These are phyloP conservation scores for Macaria notata DNA, from an alignment of 2,888 invertebrate genomes.

Conservation along the genomic window DNA sequence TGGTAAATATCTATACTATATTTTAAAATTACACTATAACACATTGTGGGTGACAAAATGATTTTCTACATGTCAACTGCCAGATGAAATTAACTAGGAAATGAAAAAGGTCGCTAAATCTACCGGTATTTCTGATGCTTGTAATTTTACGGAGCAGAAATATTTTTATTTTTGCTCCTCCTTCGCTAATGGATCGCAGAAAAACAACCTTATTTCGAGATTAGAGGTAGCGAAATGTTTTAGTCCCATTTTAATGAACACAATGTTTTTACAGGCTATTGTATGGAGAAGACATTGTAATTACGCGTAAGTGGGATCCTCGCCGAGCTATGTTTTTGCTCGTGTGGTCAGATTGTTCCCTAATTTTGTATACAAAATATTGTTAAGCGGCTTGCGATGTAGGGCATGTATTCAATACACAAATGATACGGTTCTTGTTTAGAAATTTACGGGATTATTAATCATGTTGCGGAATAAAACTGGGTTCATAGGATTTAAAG, in stretches of 20 bases:
- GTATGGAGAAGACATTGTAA: slow-evolving; percentile 15
- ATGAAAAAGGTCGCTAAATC: slow-evolving; percentile 24
- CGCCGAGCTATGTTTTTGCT: slow-evolving; percentile 12
- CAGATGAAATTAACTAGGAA: slow-evolving; percentile 18
- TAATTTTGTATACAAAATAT: neutral
- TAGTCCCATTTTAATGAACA: slow-evolving; percentile 50
- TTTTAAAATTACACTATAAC: no score
- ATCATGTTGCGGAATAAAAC: no score
- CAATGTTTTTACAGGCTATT: slow-evolving; percentile 23
- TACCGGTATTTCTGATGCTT: slow-evolving; percentile 51
- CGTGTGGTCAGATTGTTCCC: slow-evolving; percentile 27
- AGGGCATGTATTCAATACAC: no score
- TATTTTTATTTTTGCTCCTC: slow-evolving; percentile 46
- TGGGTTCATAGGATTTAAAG: no score
- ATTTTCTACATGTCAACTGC: slow-evolving; percentile 8
- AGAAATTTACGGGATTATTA: no score
- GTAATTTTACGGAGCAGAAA: slow-evolving; percentile 49
- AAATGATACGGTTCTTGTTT: no score
- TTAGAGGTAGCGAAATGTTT: slow-evolving; percentile 42
- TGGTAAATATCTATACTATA: no score
- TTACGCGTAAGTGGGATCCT: slow-evolving; percentile 7
- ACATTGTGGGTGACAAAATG: neutral
- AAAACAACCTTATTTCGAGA: slow-evolving; percentile 51
- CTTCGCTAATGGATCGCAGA: slow-evolving; percentile 57
- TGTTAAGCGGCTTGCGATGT: neutral